These are phyloP conservation scores for Gadus chalcogrammus DNA, from an alignment of 2,113 vertebrate genomes.

Conservation along the genomic window DNA sequence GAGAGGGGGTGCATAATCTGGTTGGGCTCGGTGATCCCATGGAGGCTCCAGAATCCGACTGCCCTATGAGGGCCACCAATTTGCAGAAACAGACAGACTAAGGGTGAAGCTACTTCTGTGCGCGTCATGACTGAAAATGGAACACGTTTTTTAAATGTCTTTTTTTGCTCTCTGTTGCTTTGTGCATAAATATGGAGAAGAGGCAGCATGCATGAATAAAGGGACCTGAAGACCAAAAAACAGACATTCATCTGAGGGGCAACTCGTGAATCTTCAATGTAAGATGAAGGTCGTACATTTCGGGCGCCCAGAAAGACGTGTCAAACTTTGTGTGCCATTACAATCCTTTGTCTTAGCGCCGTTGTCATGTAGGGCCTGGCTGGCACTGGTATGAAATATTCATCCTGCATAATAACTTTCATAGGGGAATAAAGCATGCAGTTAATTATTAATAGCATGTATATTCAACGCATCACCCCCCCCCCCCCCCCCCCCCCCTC, in stretches of 20 bases:
- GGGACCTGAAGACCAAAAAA: slow-evolving; percentile 60
- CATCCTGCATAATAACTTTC: slow-evolving; percentile 78
- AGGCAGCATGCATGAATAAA: slow-evolving; percentile 60
- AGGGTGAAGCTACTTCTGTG: slow-evolving; percentile 14
- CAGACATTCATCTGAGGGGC: slow-evolving; percentile 54
- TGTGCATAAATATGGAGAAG: slow-evolving; percentile 41
- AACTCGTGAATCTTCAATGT: slow-evolving; percentile 67
- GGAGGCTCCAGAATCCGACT: too few species aligned
- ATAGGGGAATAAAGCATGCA: slow-evolving; percentile 75
- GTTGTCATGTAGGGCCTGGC: slow-evolving; percentile 74
- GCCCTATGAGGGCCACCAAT: too few species aligned
- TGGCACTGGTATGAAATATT: slow-evolving; percentile 76
- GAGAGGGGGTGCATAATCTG: too few species aligned
- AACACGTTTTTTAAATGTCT: slow-evolving; percentile 23
- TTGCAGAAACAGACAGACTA: too few species aligned
- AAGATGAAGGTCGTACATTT: slow-evolving; percentile 68
- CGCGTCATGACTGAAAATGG: slow-evolving; percentile 39
- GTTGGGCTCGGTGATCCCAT: too few species aligned
- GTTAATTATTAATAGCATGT: slow-evolving; percentile 79
- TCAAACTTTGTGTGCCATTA: slow-evolving; percentile 71
- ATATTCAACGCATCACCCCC: slow-evolving; percentile 70
- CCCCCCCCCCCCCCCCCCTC: neutral
- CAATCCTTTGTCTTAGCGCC: slow-evolving; percentile 74
- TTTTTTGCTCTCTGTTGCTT: slow-evolving; percentile 15
- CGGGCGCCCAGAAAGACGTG: slow-evolving; percentile 68